Percentiles rank a stretch among this genome's conserved stretches.
These are phyloP conservation scores for Ctenicera cuprea DNA, from an alignment of 2,888 invertebrate genomes.

Conservation along the genomic window DNA sequence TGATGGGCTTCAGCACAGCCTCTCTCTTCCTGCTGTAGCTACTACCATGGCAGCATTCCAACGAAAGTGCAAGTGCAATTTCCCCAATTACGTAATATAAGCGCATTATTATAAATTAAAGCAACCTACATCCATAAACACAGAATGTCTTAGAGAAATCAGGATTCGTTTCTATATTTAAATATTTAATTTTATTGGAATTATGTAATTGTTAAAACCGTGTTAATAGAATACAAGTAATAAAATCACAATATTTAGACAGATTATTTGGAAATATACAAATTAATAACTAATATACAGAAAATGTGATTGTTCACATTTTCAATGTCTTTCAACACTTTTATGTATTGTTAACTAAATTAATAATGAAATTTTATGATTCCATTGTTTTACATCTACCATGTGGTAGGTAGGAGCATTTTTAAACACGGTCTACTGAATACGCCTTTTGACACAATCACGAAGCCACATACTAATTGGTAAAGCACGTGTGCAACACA, in stretches of 20 bases:
- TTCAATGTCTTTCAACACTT: too few species aligned
- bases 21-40: conserved; percentile 35
- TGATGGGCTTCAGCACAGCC: not conserved
- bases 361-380: not conserved
- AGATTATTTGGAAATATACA: too few species aligned
- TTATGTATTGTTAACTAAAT: too few species aligned
- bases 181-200: conserved; percentile 7
- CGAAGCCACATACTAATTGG: not conserved
- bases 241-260: too few species aligned
- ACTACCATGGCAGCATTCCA: conserved; percentile 40
- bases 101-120: conserved; percentile 15
- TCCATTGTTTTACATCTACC: not conserved
- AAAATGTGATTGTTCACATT: too few species aligned
- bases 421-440: conserved; percentile 3
- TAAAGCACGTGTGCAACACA: conserved; percentile 6
- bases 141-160: conserved; percentile 32
- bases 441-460: conserved; percentile 8
- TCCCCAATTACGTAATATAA: conserved; percentile 34
- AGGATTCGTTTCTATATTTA: conserved; percentile 13
- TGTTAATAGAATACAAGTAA: not conserved
- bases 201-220: not conserved
- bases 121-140: conserved; percentile 31
- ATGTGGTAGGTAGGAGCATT: not conserved
- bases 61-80: conserved; percentile 50
- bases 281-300: too few species aligned